Evolutionary conservation across 2,888 invertebrate genomes (phyloP).

Genomic region (Deroplatys truncata): DNA sequence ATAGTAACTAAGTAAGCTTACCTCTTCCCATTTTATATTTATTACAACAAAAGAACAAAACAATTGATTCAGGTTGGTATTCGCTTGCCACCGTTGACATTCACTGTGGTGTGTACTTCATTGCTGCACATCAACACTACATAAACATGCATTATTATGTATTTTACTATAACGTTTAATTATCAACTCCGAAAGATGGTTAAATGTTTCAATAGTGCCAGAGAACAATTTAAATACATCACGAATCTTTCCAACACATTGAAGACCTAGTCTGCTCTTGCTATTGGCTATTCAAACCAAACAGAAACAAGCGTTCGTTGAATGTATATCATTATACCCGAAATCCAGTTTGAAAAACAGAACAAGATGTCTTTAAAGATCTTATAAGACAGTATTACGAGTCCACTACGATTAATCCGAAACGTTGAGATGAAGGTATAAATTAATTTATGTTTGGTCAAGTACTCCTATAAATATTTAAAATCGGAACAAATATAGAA

Average conservation of each 20-base stretch:
- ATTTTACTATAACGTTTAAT: background rate
- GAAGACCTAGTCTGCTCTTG: background rate
- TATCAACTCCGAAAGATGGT: background rate
- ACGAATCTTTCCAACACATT: background rate
- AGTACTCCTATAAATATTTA: too few species aligned
- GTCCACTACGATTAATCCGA: too few species aligned
- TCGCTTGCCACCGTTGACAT: constrained; percentile 2
- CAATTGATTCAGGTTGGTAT: background rate
- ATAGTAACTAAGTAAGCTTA: background rate
- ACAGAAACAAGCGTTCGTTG: background rate
- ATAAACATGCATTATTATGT: background rate
- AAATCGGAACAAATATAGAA: too few species aligned
- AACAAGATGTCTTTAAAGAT: too few species aligned
- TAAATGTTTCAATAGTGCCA: background rate
- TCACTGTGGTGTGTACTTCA: background rate
- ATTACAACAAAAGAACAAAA: background rate
- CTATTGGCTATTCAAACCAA: background rate
- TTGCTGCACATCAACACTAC: background rate
- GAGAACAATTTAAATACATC: background rate
- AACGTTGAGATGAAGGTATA: too few species aligned
- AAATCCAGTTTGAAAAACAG: too few species aligned
- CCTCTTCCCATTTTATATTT: background rate
- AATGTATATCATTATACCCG: background rate
- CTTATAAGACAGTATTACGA: too few species aligned
- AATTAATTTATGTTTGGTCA: too few species aligned